Evolutionary conservation across 2,888 invertebrate genomes (phyloP).

Genomic region (Ochropleura plecta): DNA sequence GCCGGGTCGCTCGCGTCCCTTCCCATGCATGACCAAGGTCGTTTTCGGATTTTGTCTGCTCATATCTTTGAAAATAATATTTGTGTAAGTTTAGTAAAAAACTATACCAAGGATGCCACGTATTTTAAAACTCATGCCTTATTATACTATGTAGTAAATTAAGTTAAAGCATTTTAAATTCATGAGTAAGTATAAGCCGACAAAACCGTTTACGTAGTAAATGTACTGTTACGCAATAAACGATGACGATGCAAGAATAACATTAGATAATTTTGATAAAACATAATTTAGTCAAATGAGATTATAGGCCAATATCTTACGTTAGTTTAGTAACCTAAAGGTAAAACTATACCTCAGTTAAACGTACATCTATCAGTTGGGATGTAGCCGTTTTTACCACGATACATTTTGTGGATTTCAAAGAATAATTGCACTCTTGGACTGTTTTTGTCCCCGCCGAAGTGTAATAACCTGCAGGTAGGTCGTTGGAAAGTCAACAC

Average conservation of each 20-base stretch:
- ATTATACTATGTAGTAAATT: not conserved
- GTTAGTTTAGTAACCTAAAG: too few species aligned
- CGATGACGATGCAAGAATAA: not conserved
- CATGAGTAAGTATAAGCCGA: not conserved
- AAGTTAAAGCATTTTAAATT: not conserved
- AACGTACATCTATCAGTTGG: conserved; percentile 63
- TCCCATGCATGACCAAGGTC: conserved; percentile 57
- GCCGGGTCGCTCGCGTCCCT: conserved; percentile 39
- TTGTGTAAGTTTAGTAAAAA: not conserved
- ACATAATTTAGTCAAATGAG: not conserved
- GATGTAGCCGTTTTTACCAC: conserved; percentile 47
- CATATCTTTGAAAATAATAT: not conserved
- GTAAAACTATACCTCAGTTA: not conserved
- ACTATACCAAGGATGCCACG: not conserved
- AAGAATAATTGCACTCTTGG: conserved; percentile 74
- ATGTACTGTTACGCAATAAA: not conserved
- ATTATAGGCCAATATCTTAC: not conserved
- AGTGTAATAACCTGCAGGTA: conserved; percentile 87
- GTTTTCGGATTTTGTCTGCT: conserved; percentile 7
- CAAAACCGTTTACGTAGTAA: not conserved
- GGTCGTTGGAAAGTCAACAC: conserved; percentile 85
- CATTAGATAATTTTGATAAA: not conserved
- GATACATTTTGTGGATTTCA: conserved; percentile 72
- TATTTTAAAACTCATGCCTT: not conserved
- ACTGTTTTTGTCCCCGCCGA: conserved; percentile 82